Conservation (phyloP, 2,888 invertebrate species). For the Conops quadrifasciatus region DNA sequence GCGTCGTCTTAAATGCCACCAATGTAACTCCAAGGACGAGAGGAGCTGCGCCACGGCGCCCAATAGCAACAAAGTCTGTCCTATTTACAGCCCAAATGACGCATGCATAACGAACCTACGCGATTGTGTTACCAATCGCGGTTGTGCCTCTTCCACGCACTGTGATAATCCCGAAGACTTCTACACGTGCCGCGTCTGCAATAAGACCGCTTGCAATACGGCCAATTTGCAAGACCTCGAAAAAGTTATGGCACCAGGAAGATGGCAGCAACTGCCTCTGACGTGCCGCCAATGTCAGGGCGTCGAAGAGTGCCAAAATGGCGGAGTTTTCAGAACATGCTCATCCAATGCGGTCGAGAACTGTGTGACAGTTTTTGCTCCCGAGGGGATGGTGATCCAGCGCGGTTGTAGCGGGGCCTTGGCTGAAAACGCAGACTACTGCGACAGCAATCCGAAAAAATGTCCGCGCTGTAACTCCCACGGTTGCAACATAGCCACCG, state of each 20-base stretch:
- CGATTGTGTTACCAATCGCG: constrained; percentile 53
- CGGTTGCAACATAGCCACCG: constrained; percentile 55
- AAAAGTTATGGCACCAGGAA: constrained; percentile 48
- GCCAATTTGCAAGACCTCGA: constrained; percentile 46
- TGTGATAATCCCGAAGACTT: constrained; percentile 51
- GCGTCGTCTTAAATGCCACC: constrained; percentile 53
- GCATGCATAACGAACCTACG: constrained; percentile 52
- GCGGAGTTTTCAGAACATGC: constrained; percentile 45
- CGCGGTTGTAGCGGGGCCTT: constrained; percentile 54
- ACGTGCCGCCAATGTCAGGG: constrained; percentile 51
- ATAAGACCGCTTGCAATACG: constrained; percentile 51
- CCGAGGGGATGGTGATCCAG: constrained; percentile 47
- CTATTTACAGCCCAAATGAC: constrained; percentile 50
- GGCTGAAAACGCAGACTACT: constrained; percentile 45
- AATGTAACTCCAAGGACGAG: constrained; percentile 53
- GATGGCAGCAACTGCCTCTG: constrained; percentile 57
- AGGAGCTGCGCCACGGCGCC: constrained; percentile 50
- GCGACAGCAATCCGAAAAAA: constrained; percentile 47
- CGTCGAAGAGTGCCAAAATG: constrained; percentile 41
- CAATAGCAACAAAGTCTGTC: constrained; percentile 50
- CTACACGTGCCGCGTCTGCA: constrained; percentile 53
- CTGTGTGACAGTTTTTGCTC: constrained; percentile 56
- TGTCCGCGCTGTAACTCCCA: constrained; percentile 61
- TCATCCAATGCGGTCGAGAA: constrained; percentile 49
- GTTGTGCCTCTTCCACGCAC: constrained; percentile 49